A percentile compares a stretch with the other conserved stretches of the same genome.
These are phyloP conservation scores for Drosophila novamexicana DNA, from an alignment of 1,140 invertebrate species.

Conservation along the genomic window DNA sequence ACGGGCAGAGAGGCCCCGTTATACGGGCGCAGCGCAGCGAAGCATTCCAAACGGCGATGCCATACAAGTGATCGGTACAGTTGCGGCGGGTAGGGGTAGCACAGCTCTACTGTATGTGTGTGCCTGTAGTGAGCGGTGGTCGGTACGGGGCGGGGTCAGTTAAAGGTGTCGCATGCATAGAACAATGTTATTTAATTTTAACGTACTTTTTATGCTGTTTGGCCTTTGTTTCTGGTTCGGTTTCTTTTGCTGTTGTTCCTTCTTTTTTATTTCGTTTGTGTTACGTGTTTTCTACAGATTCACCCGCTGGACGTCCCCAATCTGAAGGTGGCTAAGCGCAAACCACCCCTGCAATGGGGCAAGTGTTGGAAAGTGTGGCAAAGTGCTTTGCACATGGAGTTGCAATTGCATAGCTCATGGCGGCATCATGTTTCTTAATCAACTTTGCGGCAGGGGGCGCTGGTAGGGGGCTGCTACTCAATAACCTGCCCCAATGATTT, in stretches of 20 bases:
- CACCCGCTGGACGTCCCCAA: background rate
- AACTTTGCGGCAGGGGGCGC: background rate
- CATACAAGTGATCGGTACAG: conserved; percentile 58
- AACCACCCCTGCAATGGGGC: conserved; percentile 16
- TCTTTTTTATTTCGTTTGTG: too few relatives aligned
- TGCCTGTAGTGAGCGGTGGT: background rate
- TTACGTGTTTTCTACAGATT: conserved; percentile 25
- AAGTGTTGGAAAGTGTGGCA: conserved; percentile 1
- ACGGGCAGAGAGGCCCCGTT: conserved; percentile 37
- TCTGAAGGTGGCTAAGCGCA: too few relatives aligned
- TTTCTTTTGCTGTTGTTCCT: too few relatives aligned
- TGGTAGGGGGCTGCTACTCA: conserved; percentile 2
- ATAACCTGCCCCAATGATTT: conserved; percentile 66
- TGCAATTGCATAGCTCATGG: conserved; percentile 44
- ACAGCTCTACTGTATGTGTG: background rate
- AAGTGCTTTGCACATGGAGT: conserved; percentile 19
- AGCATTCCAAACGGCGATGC: conserved; percentile 74
- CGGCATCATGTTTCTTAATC: conserved; percentile 64
- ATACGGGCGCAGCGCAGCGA: conserved; percentile 77
- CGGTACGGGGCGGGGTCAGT: background rate
- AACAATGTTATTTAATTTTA: conserved; percentile 40
- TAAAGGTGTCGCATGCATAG: conserved; percentile 39
- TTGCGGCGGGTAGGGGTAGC: background rate
- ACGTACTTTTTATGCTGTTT: background rate
- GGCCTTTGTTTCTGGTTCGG: too few relatives aligned